Evolutionary conservation across 2,113 vertebrate genomes (phyloP).

Genomic region (Uria aalge): DNA sequence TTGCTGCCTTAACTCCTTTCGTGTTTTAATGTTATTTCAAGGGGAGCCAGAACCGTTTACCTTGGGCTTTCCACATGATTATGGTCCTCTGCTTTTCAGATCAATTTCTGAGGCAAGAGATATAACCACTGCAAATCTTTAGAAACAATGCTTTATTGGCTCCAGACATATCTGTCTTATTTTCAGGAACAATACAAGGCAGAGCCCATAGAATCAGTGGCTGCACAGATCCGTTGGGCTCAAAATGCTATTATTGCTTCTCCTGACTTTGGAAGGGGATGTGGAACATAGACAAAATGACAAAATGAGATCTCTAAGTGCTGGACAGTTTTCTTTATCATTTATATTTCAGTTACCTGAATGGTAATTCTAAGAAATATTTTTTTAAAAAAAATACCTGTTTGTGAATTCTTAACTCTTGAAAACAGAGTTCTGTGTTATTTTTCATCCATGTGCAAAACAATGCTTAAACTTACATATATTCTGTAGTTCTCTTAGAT

Average conservation of each 20-base stretch:
- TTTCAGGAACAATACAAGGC: not conserved
- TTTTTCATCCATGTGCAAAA: not conserved
- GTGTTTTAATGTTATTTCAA: slow-evolving; percentile 13
- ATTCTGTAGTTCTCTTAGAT: not conserved
- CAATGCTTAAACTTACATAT: not conserved
- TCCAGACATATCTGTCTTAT: not conserved
- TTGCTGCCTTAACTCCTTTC: not conserved
- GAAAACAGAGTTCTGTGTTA: not conserved
- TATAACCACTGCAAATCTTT: not conserved
- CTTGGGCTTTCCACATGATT: not conserved
- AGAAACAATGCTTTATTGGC: not conserved
- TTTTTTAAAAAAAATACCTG: not conserved
- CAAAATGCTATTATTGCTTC: not conserved
- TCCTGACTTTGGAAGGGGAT: not conserved
- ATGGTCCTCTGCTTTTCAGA: not conserved
- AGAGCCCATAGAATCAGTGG: not conserved
- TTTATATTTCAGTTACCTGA: not conserved
- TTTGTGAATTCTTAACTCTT: not conserved
- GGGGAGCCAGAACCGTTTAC: not conserved
- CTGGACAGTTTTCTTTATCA: not conserved
- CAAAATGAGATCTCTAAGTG: not conserved
- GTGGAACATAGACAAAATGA: not conserved
- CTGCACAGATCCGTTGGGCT: not conserved
- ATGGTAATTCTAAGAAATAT: not conserved
- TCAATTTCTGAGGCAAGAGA: not conserved